These are phyloP conservation scores for Caerostris extrusa DNA, from an alignment of 1,140 invertebrate species.

Conservation along the genomic window DNA sequence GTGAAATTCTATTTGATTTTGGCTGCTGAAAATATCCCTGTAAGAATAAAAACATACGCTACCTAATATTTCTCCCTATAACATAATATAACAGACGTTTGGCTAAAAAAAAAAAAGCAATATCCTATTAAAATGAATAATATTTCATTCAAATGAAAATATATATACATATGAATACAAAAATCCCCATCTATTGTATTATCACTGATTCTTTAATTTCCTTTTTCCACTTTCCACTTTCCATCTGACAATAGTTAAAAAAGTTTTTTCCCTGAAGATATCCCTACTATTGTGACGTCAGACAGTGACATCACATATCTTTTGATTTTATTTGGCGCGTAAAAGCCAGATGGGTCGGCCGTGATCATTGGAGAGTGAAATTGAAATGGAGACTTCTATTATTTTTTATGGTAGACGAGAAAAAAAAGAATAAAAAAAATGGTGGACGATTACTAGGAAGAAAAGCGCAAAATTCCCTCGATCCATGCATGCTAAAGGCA, in stretches of 20 bases:
- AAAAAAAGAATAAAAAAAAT: not conserved
- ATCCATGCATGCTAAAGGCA: not conserved
- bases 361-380: constrained; percentile 38
- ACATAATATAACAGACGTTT: too few species aligned
- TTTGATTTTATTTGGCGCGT: constrained; percentile 35
- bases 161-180: too few species aligned
- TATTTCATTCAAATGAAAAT: too few species aligned
- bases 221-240: not conserved
- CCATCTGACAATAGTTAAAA: not conserved
- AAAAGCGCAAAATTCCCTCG: not conserved
- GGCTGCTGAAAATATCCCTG: too few species aligned
- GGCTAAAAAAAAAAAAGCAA: too few species aligned
- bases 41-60: too few species aligned
- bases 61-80: too few species aligned
- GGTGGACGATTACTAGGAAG: constrained; percentile 8
- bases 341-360: constrained; percentile 43
- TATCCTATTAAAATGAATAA: too few species aligned
- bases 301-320: constrained; percentile 23
- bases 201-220: not conserved
- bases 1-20: too few species aligned
- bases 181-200: too few species aligned
- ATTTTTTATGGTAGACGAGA: not conserved
- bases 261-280: not conserved
- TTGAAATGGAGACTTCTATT: constrained; percentile 53
- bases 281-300: not conserved